Base-by-base conservation (phyloP, 2,888 invertebrate genomes). In the Erpobdella octoculata region DNA sequence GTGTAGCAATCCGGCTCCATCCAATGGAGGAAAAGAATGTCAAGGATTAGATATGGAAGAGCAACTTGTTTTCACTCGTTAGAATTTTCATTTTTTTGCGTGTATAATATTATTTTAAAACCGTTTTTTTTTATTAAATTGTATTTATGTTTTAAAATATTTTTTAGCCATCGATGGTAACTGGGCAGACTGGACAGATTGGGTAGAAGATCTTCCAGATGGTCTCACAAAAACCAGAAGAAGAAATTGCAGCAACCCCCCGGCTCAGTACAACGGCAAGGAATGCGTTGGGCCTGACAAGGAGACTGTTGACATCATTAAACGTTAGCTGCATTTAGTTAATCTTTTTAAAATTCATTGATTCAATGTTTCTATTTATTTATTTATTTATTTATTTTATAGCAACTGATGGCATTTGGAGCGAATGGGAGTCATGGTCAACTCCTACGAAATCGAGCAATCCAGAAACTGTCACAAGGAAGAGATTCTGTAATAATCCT, bases 1-100 rank as follows among this genome's bases (percentile, higher is more conserved):
- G n/a, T 69, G 69, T 33, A 36, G 58, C 35, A 58, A 69, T 46
- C 69, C 69, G n/a, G 9, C 35, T 31, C 69, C 69, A n/a, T 69
- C 69, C 5, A 15, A 18, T 5, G 36, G 36, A n/a, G 69, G 69
- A 3, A 28, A 58, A n/a, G 15, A 33, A 18, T 69, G 69, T 36
- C 33, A 31, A n/a, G 69, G 69, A 15, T 8, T 21, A 3, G 58
- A 69, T 53, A 62, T 31, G 8, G 69, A 53, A 35, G 53, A 69
- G 33, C 28, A 33, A 33, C 69, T 35, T 18, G 31, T n/a, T 18
- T 25, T 58, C 36, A 62, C 21, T n/a, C 62, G 62, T 62, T 62
- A 62, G 62, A 33, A 2, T 33, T 28, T 8, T 8, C 21, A 8
- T 12, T 58, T 25, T 21, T 8, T 58, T 21, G 8, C 8, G 21